Conservation (phyloP, 2,113 vertebrate genomes). For the Grammomys dolichurus region DNA sequence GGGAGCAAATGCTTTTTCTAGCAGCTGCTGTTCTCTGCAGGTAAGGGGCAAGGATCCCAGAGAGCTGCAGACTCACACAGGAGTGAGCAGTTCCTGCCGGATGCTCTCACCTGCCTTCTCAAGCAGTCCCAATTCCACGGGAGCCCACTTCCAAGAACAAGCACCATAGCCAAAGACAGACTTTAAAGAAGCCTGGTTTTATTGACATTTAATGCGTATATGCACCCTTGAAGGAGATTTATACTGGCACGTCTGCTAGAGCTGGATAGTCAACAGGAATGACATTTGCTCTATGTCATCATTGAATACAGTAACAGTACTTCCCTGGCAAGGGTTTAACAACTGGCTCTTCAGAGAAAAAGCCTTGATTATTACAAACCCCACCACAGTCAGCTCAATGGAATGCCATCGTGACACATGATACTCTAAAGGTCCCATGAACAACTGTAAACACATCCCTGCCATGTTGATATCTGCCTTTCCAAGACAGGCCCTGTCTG, state of each 20-base stretch:
- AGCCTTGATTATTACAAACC: neutral
- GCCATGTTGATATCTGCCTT: neutral
- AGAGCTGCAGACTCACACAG: neutral
- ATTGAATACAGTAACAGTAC: neutral
- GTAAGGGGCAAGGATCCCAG: slow-evolving; percentile 47
- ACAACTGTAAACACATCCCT: neutral
- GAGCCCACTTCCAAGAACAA: neutral
- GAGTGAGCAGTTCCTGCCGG: neutral
- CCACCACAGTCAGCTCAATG: neutral
- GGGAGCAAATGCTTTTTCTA: slow-evolving; percentile 42
- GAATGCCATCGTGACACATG: fast-evolving
- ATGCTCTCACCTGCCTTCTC: neutral
- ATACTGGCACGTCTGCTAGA: neutral
- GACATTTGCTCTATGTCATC: slow-evolving; percentile 39
- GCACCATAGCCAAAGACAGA: neutral
- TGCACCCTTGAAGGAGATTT: neutral
- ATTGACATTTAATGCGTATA: neutral
- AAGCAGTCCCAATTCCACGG: neutral
- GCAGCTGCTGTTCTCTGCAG: slow-evolving; percentile 75
- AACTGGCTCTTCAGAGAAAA: neutral
- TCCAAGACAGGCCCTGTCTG: neutral
- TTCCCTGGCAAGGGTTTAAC: neutral
- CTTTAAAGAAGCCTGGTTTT: slow-evolving; percentile 1
- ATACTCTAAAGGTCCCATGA: neutral
- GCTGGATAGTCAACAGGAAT: neutral